Percentiles rank a stretch among this genome's conserved stretches.
These are phyloP conservation scores for Spheniscus mendiculus DNA, from an alignment of 2,113 vertebrate species.

Conservation along the genomic window DNA sequence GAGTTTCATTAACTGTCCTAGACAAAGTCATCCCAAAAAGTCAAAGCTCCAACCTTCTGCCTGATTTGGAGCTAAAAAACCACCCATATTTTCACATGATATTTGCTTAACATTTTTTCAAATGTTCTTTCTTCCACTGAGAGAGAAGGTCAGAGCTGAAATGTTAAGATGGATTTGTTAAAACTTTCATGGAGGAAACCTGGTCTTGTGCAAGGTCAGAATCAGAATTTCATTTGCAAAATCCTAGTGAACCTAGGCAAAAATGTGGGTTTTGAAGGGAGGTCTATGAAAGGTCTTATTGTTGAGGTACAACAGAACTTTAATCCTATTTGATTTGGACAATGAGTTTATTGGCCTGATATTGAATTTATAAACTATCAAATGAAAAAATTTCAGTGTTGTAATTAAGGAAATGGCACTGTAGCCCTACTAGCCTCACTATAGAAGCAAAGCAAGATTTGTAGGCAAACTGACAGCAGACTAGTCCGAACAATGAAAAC, in stretches of 20 bases:
- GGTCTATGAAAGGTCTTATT: neutral
- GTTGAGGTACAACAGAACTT: neutral
- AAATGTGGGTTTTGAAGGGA: neutral
- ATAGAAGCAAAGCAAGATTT: neutral
- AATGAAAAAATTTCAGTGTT: neutral
- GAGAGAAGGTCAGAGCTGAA: conserved; percentile 42
- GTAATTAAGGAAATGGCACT: neutral
- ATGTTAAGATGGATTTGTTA: conserved; percentile 27
- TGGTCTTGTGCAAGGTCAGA: neutral
- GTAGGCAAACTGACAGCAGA: neutral
- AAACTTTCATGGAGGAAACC: neutral
- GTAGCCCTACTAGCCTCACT: neutral
- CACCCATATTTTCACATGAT: neutral
- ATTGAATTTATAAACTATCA: neutral
- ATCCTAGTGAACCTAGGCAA: neutral
- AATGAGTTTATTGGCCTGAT: neutral
- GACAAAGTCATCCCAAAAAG: conserved; percentile 13
- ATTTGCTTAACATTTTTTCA: conserved; percentile 54
- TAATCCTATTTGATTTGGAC: neutral
- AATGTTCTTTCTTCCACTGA: conserved; percentile 14
- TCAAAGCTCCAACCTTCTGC: neutral
- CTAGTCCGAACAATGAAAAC: neutral
- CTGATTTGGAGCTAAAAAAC: neutral
- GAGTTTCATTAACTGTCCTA: neutral
- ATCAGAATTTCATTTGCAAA: neutral